Evolutionary conservation across 2,888 invertebrate genomes (phyloP), one percentile per base, ranked within the genome.

Genomic region (Apodemia duryi): DNA sequence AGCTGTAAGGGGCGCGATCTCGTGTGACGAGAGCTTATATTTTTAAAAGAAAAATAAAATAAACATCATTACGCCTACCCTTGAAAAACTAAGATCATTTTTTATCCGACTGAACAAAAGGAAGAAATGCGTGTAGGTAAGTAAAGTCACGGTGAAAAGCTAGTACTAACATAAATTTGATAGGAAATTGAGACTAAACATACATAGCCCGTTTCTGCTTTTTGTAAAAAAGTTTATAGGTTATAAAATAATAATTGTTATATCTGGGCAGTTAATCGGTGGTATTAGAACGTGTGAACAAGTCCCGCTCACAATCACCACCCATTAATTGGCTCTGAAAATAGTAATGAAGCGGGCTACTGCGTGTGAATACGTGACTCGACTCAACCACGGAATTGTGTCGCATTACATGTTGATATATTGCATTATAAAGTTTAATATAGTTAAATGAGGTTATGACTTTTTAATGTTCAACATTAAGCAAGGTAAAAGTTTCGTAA

Each of bases 271-370:
- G 77, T 80, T 77, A 76, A 80, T 82, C 81, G 76, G 32, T 57
- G 11, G 57, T 57, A 57, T 75, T 73, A 74, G 75, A 74, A 83
- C 79, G 82, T 83, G 82, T 82, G 82, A 82, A 82, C 81, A 82
- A 70, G 76, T 67, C 72, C 66, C 41, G 65, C 67, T 68, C 68
- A 66, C 63, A 65, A 65, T 66, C 68, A 66, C 67, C 65, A 64
- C 63, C 54, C 65, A 67, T 65, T 68, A 71, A 70, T 66, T 67
- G 63, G 67, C 68, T 66, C 69, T 68, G 69, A 69, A 69, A 69
- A 65, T 67, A 68, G 57, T 57, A 57, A 57, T 57, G 57, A 57
- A 32, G 29, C 29, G 32, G 13, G 32, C 57, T 29, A 57, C 57
- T 57, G 57, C 57, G 57, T 54, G 54, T 54, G 54, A 10, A 28